Base-by-base conservation (phyloP, 2,113 vertebrate genomes). In the Mandrillus leucophaeus region DNA sequence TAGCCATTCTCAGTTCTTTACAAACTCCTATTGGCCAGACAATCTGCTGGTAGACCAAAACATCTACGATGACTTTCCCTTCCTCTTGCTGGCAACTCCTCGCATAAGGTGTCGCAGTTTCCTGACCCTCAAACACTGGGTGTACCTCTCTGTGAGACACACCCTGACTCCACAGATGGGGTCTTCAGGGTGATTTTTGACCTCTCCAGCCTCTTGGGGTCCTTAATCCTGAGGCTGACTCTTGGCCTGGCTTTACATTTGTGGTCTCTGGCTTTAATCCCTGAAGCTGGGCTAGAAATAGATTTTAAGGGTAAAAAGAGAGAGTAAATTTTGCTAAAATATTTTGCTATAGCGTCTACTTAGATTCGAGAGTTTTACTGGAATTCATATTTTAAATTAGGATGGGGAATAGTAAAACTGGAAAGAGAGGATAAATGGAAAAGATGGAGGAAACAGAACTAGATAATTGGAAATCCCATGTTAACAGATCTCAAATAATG, bases 331-430 rank as follows among this genome's bases (percentile, higher is more conserved):
- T 76, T 84, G 18, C 40, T 86, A n/a, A 64, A 88, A 43, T 87
- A 82, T 79, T 86, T 81, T 52, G 30, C 20, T 4, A 5, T 30
- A 45, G 4, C 8, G 16, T 59, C 38, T 84, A 90, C 82, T 94
- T 94, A 87, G 48, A 64, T 38, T 88, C 48, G 40, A 78, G 64
- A 48, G 50, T 91, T 96, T 52, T 93, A 38, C 45, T 90, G 27
- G 66, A 81, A 91, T 85, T 85, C 14, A 5, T n/a, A 86, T 82
- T 92, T 88, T 90, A 95, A 81, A 84, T 87, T 20, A 66, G 10
- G 10, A 76, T 83, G 27, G 23, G 87, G 3, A 68, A 38, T 40
- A 27, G 20, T 66, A 92, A 95, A 32, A 59, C n/a, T 55, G 38
- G 11, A 86, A 81, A 92, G 45, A 25, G 6, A 75, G 3, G 23